Evolutionary conservation across 2,113 vertebrate species (phyloP), one percentile per base, ranked within the genome.

Genomic region (Meles meles): DNA sequence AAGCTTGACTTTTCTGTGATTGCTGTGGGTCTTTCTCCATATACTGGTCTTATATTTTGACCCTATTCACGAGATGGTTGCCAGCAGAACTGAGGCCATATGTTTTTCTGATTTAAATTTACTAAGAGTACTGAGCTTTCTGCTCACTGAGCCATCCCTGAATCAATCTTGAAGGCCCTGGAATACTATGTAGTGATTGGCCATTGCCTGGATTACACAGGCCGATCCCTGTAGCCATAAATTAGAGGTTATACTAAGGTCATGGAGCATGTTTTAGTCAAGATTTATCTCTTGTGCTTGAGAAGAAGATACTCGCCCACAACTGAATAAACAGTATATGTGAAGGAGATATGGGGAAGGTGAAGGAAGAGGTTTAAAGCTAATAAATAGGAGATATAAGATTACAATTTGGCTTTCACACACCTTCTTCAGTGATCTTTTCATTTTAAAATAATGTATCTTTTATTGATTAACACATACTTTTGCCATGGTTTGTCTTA

Each of bases 41-140:
- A 52, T 10, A 37, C 6, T 25, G 21, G 5, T 47, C 76, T 83
- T 27, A 25, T 42, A 13, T 17, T 77, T 86, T 77, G 14, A 65
- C 27, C 9, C 23, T 37, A 39, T 65, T 80, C 39, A 29, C 18
- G 44, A 37, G 39, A 44, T 14, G 18, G 34, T 39, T n/a, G 17
- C 15, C 7, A 21, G 23, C 0, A 82, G 44, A 57, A 37, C 0
- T 2, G 49, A 81, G 47, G 3, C 1, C 6, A 31, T 5, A 1
- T 42, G n/a, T 27, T 63, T 63, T 93, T 61, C 4, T 49, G 37
- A 37, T 49, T n/a, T n/a, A 29, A 1, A 34, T 63, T 8, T 37
- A 23, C 6, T 13, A 27, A 44, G 34, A 17, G 1, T 34, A 10
- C 8, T 55, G 63, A 61, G 31, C 27, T 84, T 95, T 11, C n/a